Evolutionary conservation across 2,113 vertebrate genomes (phyloP).

Genomic region (Chionodraco myersi): DNA sequence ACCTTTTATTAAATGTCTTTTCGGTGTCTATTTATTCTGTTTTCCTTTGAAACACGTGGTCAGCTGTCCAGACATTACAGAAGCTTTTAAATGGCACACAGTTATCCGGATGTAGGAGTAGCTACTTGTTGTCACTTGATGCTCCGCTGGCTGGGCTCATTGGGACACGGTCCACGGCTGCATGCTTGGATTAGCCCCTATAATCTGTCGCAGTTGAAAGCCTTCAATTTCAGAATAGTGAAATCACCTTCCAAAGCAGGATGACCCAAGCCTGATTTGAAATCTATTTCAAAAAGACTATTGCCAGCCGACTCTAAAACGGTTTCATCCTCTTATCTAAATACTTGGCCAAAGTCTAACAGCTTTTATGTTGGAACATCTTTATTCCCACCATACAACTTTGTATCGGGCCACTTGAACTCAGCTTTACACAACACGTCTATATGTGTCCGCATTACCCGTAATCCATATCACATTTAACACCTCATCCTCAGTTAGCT

Average conservation of each 20-base stretch:
- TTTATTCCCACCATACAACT: constrained; percentile 25
- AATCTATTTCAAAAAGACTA: constrained; percentile 56
- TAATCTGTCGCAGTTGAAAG: constrained; percentile 73
- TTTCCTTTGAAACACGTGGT: constrained; percentile 2
- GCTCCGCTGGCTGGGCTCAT: constrained; percentile 63
- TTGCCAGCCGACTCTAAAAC: constrained; percentile 42
- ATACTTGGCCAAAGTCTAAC: constrained; percentile 53
- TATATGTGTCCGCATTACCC: constrained; percentile 13
- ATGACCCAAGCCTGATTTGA: constrained; percentile 61
- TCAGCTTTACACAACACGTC: constrained; percentile 24
- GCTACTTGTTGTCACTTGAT: constrained; percentile 62
- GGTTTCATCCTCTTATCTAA: constrained; percentile 66
- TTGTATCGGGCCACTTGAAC: constrained; percentile 36
- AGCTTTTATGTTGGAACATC: constrained; percentile 54
- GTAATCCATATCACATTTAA: constrained; percentile 51
- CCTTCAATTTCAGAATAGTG: constrained; percentile 77
- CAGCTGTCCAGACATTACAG: not conserved
- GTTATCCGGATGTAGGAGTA: constrained; percentile 17
- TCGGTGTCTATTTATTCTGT: constrained; percentile 60
- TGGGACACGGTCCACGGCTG: constrained; percentile 50
- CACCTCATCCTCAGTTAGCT: constrained; percentile 15
- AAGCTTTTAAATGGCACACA: constrained; percentile 1
- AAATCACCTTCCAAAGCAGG: constrained; percentile 36
- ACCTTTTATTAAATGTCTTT: constrained; percentile 71
- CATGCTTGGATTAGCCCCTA: constrained; percentile 57